phyloP scores from a whole-genome alignment of 2,113 vertebrate genomes.

The Bubo blakistoni region DNA sequence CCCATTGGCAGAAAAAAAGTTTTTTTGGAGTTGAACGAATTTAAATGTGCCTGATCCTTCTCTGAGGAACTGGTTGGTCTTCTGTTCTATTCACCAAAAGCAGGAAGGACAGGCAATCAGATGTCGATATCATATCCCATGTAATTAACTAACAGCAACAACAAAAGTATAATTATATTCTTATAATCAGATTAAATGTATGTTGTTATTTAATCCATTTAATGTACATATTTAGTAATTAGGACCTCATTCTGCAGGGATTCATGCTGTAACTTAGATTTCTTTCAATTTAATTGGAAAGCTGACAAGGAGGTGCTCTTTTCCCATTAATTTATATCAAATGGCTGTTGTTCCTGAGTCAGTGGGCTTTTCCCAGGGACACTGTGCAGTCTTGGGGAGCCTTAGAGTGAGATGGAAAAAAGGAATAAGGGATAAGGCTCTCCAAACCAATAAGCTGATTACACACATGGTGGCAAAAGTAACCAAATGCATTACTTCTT shows the following conservation, averaged over 20 bases:
- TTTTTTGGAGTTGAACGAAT: neutral
- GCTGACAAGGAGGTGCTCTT: neutral
- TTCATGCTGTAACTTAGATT: neutral
- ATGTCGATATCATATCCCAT: neutral
- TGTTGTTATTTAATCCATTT: neutral
- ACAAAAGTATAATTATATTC: neutral
- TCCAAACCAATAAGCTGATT: neutral
- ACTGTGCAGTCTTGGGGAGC: neutral
- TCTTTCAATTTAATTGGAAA: neutral
- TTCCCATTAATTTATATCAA: neutral
- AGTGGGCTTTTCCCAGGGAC: neutral
- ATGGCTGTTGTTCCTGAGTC: neutral
- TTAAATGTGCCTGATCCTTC: neutral
- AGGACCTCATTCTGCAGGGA: neutral
- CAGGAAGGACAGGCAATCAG: neutral
- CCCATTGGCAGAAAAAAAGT: neutral
- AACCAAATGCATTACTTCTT: neutral
- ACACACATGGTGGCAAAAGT: neutral
- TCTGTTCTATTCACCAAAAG: neutral
- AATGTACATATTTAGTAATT: neutral
- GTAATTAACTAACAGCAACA: neutral
- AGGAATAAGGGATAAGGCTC: neutral
- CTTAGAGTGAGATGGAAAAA: neutral
- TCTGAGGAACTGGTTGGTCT: neutral
- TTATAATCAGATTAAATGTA: neutral